Conservation (phyloP, 2,797 vertebrate species). For the Furcifer pardalis region DNA sequence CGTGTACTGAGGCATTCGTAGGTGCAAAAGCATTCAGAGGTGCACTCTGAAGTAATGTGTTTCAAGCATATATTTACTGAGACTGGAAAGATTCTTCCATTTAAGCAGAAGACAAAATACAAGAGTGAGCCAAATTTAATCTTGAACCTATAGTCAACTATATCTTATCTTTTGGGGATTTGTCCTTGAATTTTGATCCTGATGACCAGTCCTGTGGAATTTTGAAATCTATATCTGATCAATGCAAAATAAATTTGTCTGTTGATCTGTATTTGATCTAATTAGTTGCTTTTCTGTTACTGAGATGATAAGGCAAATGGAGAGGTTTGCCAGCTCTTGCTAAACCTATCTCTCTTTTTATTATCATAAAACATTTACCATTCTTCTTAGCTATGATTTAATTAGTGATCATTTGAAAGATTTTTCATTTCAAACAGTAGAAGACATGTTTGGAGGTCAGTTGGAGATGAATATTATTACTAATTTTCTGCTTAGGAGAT, state of each 20-base stretch:
- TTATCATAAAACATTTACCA: slow-evolving; percentile 43
- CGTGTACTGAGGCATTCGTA: too few relatives aligned
- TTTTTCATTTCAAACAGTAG: not conserved
- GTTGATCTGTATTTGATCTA: not conserved
- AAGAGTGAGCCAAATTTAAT: too few relatives aligned
- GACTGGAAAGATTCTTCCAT: too few relatives aligned
- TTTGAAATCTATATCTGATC: not conserved
- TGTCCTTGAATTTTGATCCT: too few relatives aligned
- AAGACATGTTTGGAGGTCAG: slow-evolving; percentile 41
- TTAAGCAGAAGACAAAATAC: too few relatives aligned
- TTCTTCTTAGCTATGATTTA: slow-evolving; percentile 49
- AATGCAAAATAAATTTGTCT: not conserved
- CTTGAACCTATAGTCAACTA: too few relatives aligned
- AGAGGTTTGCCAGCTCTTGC: slow-evolving; percentile 12
- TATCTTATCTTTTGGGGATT: too few relatives aligned
- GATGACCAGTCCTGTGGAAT: not conserved
- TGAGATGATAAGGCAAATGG: slow-evolving; percentile 11
- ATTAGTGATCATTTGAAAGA: slow-evolving; percentile 31
- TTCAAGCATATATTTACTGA: too few relatives aligned
- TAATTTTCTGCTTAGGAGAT: slow-evolving; percentile 51
- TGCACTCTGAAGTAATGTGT: too few relatives aligned
- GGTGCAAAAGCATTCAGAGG: too few relatives aligned
- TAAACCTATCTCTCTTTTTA: slow-evolving; percentile 12
- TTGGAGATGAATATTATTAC: slow-evolving; percentile 10
- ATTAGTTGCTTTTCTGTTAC: slow-evolving; percentile 22